Evolutionary conservation across 2,888 invertebrate species (phyloP), one percentile per base, ranked within the genome.

Genomic region (Pyrrhia umbra): DNA sequence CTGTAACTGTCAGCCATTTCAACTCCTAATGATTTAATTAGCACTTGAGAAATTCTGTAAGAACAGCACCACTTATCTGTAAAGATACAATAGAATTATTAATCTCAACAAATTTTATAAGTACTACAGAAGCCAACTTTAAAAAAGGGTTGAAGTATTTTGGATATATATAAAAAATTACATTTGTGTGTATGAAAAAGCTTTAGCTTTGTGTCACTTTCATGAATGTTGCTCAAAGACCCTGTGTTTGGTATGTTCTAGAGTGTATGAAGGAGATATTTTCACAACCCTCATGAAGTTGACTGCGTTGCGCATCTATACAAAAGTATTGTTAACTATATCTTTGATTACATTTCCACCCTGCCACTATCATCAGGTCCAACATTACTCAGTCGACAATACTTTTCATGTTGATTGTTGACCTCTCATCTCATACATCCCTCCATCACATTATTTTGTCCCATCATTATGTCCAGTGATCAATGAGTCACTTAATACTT

Each of bases 261-360:
- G 57, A 16, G 47, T 46, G 21, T 49, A 45, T 51, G 40, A 58
- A 65, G 49, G 54, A 51, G 37, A 56, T 16, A 43, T 50, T 21
- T 20, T 70, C 66, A 74, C 76, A 87, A 88, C 87, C 83, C 79
- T 90, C 88, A 90, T 88, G 88, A 90, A 90, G 80, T 86, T 92
- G 89, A 89, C 88, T 83, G 67, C 47, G n/a, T 75, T 80, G 72
- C 61, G 47, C 55, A 78, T 81, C 69, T 84, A 81, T 77, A 81
- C 84, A 86, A 62, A 85, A 85, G 83, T 83, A 88, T 88, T 89
- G 88, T 86, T 83, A 91, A 93, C 92, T 93, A 88, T 91, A 88
- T 90, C 88, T 90, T 89, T 91, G 94, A 93, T 94, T 94, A 94
- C 94, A 93, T 94, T 94, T 93, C 94, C 92, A 94, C 94, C 93